Base-by-base conservation (phyloP, 2,113 vertebrate genomes). In the Sarotherodon lohbergeri region DNA sequence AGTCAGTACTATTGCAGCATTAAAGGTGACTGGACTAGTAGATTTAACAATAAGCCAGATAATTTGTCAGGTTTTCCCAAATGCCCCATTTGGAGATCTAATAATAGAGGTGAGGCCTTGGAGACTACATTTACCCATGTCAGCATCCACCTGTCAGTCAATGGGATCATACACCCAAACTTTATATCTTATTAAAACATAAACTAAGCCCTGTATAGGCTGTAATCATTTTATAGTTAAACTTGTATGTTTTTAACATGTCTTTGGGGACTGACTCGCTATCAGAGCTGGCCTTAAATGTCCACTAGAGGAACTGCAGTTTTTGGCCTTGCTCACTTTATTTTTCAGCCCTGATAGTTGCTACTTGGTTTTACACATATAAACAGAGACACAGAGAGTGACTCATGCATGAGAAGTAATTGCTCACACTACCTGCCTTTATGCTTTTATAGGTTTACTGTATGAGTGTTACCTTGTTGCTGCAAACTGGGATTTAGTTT, bases 361-460 rank as follows among this genome's bases (percentile, higher is more conserved):
- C 27, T 19, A 2, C 71, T 78, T 78, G 14, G 43, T 78, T 46
- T 78, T 50, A 76, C 79, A 81, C 27, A 34, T 79, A 50, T 50
- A 73, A 91, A 88, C 68, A 79, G 85, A 85, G 59, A 83, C 48
- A 32, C 11, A 2, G 7, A 13, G 48, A 80, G 81, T 80, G 81
- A 85, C 63, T 89, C 61, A 55, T 32, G 46, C 86, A 6, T 52
- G 11, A 39, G n/a, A 56, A 68, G 80, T 76, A 81, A 82, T 85
- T 88, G 73, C 27, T 10, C 17, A 27, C 68, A 86, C 52, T 88
- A 39, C 82, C 56, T 87, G 85, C 39, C 81, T 81, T 88, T 88
- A 59, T 90, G 61, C 82, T 81, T 89, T 90, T 85, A 82, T 88
- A 59, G 80, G 57, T 61, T 90, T 83, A 54, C 86, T 76, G 63